These are phyloP conservation scores for Tachina grossa DNA, from an alignment of 2,888 invertebrate genomes.

Conservation along the genomic window DNA sequence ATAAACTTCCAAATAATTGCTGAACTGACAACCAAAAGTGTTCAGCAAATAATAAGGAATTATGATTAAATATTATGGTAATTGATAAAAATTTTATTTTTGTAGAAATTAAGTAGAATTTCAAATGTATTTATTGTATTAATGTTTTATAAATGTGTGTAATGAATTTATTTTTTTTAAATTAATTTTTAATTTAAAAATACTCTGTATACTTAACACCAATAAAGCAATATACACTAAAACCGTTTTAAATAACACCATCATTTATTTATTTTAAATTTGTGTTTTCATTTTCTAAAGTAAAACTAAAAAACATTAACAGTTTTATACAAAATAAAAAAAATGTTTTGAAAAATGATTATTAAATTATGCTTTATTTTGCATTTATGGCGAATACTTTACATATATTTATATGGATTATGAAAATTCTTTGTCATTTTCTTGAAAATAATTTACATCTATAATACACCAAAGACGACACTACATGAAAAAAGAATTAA, in stretches of 20 bases:
- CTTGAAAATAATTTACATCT: neutral
- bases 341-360: neutral
- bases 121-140: neutral
- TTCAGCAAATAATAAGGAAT: no score
- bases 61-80: no score
- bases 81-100: neutral
- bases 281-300: neutral
- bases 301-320: neutral
- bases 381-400: neutral
- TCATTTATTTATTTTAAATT: neutral
- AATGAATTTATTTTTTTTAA: neutral
- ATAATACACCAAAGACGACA: conserved; percentile 26
- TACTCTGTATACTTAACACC: neutral
- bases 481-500: conserved; percentile 34
- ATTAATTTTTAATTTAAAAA: neutral
- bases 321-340: neutral
- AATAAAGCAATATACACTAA: conserved; percentile 42
- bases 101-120: neutral
- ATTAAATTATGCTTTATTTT: neutral
- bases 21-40: neutral
- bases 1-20: neutral
- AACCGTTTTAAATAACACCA: conserved; percentile 1
- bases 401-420: neutral
- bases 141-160: neutral
- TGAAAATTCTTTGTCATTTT: neutral